Conservation (phyloP, 2,797 vertebrate species). For the Muraenolepis orangiensis region DNA sequence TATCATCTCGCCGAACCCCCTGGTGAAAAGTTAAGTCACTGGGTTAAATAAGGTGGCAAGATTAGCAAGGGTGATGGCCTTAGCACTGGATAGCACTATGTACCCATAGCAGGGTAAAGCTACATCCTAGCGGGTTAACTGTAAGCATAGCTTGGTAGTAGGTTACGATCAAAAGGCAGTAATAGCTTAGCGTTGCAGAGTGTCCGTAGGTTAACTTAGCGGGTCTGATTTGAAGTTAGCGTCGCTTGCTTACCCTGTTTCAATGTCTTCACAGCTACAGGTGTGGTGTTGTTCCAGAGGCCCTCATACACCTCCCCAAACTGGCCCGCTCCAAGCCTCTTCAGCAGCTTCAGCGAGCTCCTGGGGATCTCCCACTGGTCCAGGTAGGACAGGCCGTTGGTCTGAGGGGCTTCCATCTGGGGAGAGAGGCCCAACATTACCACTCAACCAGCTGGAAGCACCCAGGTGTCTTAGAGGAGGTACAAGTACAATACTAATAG, state of each 20-base stretch:
- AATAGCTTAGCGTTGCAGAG: not conserved
- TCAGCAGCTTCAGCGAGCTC: conserved; percentile 77
- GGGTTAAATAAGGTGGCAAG: not conserved
- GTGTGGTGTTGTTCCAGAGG: conserved; percentile 86
- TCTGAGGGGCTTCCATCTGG: conserved; percentile 73
- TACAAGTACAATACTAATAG: not conserved
- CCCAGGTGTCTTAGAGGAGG: not conserved
- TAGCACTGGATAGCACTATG: not conserved
- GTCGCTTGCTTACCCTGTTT: conserved; percentile 79
- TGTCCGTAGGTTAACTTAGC: not conserved
- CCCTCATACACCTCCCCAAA: conserved; percentile 95
- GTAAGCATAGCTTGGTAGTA: no score
- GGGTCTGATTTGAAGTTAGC: not conserved
- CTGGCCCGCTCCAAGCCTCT: conserved; percentile 86
- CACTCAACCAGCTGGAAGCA: not conserved
- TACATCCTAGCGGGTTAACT: not conserved
- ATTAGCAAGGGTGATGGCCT: not conserved
- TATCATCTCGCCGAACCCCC: not conserved
- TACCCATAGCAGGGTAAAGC: no score
- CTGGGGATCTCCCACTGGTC: conserved; percentile 95
- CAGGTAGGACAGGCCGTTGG: conserved; percentile 83
- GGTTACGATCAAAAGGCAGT: not conserved
- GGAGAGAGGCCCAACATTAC: not conserved
- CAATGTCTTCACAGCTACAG: conserved; percentile 91
- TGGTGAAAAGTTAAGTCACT: not conserved